Conservation (phyloP, 2,888 invertebrate genomes). For the Emesis russula region DNA sequence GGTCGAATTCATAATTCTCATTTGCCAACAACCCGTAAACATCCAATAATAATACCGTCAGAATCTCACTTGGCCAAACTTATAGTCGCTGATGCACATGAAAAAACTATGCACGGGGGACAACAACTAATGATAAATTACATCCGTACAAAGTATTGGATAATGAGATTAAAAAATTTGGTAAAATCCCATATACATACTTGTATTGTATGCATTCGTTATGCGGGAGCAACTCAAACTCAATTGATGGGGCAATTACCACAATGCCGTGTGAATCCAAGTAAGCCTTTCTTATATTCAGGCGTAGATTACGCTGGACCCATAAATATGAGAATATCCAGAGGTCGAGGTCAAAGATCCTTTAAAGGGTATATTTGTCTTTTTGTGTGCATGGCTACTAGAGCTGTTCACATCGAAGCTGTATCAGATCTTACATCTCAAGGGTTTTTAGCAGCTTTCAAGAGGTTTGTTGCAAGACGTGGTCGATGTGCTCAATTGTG, state of each 20-base stretch:
- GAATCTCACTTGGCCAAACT: too few relatives aligned
- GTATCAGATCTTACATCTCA: constrained; percentile 73
- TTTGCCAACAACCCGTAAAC: too few relatives aligned
- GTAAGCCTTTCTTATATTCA: constrained; percentile 72
- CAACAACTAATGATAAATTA: constrained; percentile 78
- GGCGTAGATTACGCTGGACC: constrained; percentile 82
- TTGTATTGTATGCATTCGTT: constrained; percentile 65
- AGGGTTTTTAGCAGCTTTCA: not conserved
- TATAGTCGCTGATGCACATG: constrained; percentile 46
- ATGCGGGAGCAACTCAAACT: constrained; percentile 35
- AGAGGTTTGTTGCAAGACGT: not conserved
- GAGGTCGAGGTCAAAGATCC: constrained; percentile 70
- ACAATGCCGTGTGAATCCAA: constrained; percentile 67
- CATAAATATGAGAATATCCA: constrained; percentile 74
- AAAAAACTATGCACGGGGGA: constrained; percentile 84
- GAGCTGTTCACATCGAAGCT: constrained; percentile 78
- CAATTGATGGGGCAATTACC: constrained; percentile 79
- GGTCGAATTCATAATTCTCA: too few relatives aligned
- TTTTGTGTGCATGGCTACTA: constrained; percentile 79
- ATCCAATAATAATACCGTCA: too few relatives aligned
- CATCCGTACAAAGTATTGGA: constrained; percentile 78
- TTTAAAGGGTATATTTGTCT: constrained; percentile 80
- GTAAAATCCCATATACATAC: constrained; percentile 45
- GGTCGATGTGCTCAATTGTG: not conserved
- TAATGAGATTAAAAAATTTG: constrained; percentile 56